Evolutionary conservation across 2,888 invertebrate genomes (phyloP), one percentile per base, ranked within the genome.

Genomic region (Crematogaster levior): DNA sequence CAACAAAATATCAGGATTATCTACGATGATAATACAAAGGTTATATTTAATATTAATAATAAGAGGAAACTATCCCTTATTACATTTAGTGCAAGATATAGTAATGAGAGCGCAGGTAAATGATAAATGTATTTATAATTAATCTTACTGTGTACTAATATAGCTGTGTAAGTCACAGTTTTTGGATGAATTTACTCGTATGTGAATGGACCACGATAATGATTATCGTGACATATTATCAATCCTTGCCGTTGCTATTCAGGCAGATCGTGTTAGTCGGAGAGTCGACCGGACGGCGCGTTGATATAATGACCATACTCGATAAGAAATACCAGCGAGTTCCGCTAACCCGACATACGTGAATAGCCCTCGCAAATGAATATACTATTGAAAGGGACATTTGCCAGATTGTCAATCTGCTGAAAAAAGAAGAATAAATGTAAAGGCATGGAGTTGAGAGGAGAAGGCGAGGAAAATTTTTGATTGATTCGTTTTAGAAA

Each of bases 181-280:
- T 37, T 84, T 51, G 40, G 66, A 60, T 46, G n/a, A 82, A 84
- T 60, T 61, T 51, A 83, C 61, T 70, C 73, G 5, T 46, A 72
- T 87, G 84, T 88, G 85, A 88, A 83, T 82, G 70, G 70, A 43
- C 56, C 43, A 53, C 66, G 85, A 87, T 89, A 88, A 68, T 56
- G 61, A 61, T 58, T 90, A 89, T 89, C 85, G 43, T n/a, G 24
- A 21, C 34, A 3, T 65, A 65, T 43, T 82, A 90, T 88, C 86
- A 88, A 75, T 79, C 58, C 72, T 65, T 83, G 43, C 82, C 70
- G 40, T 90, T 88, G 85, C 70, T 84, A 81, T 79, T 81, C 85
- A 88, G 85, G 72, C 73, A 72, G 86, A 92, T 88, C 89, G 90
- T 91, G 91, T 89, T 51, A 90, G 87, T 82, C 87, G 83, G 85